A percentile compares a stretch with the other conserved stretches of the same genome.
These are phyloP conservation scores for Biston stratarius DNA, from an alignment of 2,888 invertebrate species.

Conservation along the genomic window DNA sequence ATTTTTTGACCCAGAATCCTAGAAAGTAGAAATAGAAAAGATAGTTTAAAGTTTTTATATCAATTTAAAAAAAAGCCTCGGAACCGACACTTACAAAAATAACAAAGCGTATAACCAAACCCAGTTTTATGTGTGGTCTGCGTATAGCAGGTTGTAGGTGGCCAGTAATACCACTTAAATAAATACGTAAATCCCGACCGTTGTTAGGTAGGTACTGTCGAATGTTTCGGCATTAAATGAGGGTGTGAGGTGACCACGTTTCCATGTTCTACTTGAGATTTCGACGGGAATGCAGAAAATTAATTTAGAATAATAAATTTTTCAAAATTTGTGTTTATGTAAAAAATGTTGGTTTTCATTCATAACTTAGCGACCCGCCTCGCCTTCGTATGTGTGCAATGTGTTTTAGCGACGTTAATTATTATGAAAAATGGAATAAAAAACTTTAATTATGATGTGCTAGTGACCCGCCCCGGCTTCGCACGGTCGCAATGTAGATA, in stretches of 20 bases:
- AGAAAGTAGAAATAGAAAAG: no score
- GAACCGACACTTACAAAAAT: slow-evolving; percentile 31
- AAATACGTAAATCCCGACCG: slow-evolving; percentile 63
- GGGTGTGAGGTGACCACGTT: slow-evolving; percentile 21
- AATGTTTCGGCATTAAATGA: slow-evolving; percentile 34
- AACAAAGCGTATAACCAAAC: slow-evolving; percentile 43
- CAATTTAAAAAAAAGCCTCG: neutral
- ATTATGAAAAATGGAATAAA: no score
- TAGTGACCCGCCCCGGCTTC: no score
- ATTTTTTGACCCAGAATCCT: no score
- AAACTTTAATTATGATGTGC: no score
- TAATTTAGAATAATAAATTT: neutral
- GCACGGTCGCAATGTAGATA: no score
- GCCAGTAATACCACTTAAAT: slow-evolving; percentile 75
- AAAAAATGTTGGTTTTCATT: no score
- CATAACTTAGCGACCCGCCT: no score
- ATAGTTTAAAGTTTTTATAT: neutral
- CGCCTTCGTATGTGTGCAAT: no score
- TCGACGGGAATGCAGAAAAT: neutral
- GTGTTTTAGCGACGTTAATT: no score
- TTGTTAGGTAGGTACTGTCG: slow-evolving; percentile 28
- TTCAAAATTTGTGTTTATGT: no score
- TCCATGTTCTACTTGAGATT: no score
- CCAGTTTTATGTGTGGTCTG: slow-evolving; percentile 75
- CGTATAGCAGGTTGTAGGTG: slow-evolving; percentile 55